A percentile compares a stretch with the other conserved stretches of the same genome.
These are phyloP conservation scores for Pipistrellus kuhlii DNA, from an alignment of 2,797 vertebrate genomes.

Conservation along the genomic window DNA sequence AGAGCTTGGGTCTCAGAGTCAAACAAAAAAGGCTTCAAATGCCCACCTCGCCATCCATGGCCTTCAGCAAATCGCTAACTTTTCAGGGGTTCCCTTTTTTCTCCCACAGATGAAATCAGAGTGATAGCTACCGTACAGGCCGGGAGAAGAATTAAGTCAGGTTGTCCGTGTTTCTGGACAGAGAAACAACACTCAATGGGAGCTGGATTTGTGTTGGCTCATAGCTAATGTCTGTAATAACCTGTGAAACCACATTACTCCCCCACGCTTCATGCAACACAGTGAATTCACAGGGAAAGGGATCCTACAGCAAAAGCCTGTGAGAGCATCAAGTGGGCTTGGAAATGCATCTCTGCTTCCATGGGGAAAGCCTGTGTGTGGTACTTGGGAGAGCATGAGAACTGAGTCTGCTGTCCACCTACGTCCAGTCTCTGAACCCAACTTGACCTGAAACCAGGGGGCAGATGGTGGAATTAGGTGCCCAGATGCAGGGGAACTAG, in stretches of 20 bases:
- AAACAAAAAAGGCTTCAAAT: background rate
- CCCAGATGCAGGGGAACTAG: background rate
- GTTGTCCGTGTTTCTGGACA: background rate
- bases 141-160: conserved; percentile 9
- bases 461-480: background rate
- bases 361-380: no score
- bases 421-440: background rate
- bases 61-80: background rate
- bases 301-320: background rate
- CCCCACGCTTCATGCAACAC: background rate
- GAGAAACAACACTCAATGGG: background rate
- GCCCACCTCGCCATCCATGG: background rate
- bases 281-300: background rate
- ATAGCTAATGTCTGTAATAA: background rate
- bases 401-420: background rate
- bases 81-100: background rate
- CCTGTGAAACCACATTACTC: background rate
- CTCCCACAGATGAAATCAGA: background rate
- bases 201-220: background rate
- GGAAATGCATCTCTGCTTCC: background rate
- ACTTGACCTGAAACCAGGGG: background rate
- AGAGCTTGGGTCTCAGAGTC: background rate
- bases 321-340: background rate
- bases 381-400: background rate
- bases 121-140: background rate